phyloP scores from a whole-genome alignment of 2,888 invertebrate species.

The Cheilosia urbana region DNA sequence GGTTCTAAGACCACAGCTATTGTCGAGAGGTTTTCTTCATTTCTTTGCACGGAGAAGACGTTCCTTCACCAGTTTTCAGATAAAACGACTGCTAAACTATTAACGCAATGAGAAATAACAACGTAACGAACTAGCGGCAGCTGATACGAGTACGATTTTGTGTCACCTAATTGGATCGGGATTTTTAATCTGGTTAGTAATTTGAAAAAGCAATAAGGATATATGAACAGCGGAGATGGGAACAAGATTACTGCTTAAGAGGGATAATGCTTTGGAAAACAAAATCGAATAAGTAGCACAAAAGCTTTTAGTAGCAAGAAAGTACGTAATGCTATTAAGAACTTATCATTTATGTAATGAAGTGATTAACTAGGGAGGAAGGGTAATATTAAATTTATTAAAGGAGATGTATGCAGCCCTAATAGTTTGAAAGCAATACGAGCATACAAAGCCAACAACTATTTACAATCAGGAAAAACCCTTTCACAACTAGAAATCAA shows the following conservation, averaged over 20 bases:
- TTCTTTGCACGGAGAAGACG: neutral
- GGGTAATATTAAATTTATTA: neutral
- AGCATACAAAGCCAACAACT: neutral
- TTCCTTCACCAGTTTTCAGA: neutral
- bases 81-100: slow-evolving; percentile 4
- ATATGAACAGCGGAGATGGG: neutral
- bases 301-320: slow-evolving; percentile 11
- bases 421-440: neutral
- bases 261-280: slow-evolving; percentile 11
- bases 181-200: slow-evolving; percentile 26
- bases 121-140: neutral
- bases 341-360: neutral
- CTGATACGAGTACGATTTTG: neutral
- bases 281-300: neutral
- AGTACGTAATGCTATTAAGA: slow-evolving; percentile 7
- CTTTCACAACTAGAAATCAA: too few species aligned
- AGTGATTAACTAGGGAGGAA: neutral
- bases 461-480: too few species aligned
- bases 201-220: slow-evolving; percentile 2
- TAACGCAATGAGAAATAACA: slow-evolving; percentile 4
- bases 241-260: neutral
- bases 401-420: neutral
- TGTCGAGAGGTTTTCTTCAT: neutral
- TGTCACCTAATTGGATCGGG: slow-evolving; percentile 23
- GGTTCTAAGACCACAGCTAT: neutral